phyloP scores from a whole-genome alignment of 2,797 vertebrate genomes.

The Crocidura indochinensis region DNA sequence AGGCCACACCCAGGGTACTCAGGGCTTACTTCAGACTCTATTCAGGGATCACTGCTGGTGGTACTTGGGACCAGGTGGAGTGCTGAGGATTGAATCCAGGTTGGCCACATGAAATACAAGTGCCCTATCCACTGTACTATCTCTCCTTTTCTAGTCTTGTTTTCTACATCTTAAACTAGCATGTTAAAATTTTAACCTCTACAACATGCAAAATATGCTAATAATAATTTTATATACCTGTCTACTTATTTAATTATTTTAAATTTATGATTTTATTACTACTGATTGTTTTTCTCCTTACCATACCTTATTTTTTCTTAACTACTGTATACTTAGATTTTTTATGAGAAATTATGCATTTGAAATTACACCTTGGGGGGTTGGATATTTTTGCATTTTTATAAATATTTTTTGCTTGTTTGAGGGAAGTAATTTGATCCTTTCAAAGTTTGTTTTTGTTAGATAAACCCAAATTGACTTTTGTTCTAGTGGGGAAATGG shows the following conservation, averaged over 20 bases:
- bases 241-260: not conserved
- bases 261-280: slow-evolving; percentile 2
- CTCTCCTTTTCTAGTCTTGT: not conserved
- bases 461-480: not conserved
- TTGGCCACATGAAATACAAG: no score
- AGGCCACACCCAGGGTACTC: no score
- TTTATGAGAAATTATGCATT: slow-evolving; percentile 16
- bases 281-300: not conserved
- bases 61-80: no score
- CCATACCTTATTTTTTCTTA: slow-evolving; percentile 20
- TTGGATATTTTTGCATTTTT: slow-evolving; percentile 43
- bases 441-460: slow-evolving; percentile 54
- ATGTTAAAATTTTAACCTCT: not conserved
- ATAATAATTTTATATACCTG: not conserved
- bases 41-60: no score
- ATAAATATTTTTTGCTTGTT: slow-evolving; percentile 39
- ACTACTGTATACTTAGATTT: slow-evolving; percentile 23
- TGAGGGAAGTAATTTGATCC: slow-evolving; percentile 12
- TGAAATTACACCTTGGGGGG: slow-evolving; percentile 8
- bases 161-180: not conserved
- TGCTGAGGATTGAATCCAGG: no score
- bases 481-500: slow-evolving; percentile 4
- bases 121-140: no score
- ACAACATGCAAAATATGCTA: not conserved
- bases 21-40: no score